Evolutionary conservation across 2,113 vertebrate genomes (phyloP).

Genomic region (Brienomyrus brachyistius): DNA sequence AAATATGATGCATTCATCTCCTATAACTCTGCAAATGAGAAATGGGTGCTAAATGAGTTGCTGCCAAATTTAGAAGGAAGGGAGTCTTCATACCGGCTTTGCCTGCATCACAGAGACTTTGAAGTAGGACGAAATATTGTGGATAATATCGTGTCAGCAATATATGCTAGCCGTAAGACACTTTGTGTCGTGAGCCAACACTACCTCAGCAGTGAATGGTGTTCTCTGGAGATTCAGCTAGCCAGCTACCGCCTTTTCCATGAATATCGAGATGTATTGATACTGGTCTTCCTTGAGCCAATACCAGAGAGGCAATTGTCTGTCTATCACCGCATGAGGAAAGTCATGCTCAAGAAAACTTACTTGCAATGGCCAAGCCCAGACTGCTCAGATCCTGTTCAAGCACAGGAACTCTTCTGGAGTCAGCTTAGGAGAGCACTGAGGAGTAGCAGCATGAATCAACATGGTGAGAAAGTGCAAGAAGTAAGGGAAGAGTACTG

Average conservation of each 20-base stretch:
- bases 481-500: constrained; percentile 24
- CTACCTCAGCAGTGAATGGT: constrained; percentile 74
- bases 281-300: constrained; percentile 72
- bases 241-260: constrained; percentile 79
- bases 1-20: constrained; percentile 79
- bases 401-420: constrained; percentile 72
- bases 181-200: constrained; percentile 73
- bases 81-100: constrained; percentile 61
- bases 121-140: constrained; percentile 66
- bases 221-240: constrained; percentile 75
- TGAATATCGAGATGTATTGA: constrained; percentile 71
- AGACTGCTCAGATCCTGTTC: constrained; percentile 44
- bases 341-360: constrained; percentile 73
- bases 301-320: constrained; percentile 68
- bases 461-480: constrained; percentile 14
- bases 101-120: constrained; percentile 81
- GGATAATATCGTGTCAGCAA: constrained; percentile 76
- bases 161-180: constrained; percentile 74
- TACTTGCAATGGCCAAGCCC: constrained; percentile 71
- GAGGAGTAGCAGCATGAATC: constrained; percentile 39
- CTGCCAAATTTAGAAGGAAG: constrained; percentile 63
- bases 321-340: constrained; percentile 72
- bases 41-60: constrained; percentile 69
- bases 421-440: constrained; percentile 64
- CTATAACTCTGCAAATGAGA: constrained; percentile 71